Evolutionary conservation across 37 sponge, comb jelly and placozoan genomes (phyloP).

Genomic region (Chondrilla cf. caribensis): DNA sequence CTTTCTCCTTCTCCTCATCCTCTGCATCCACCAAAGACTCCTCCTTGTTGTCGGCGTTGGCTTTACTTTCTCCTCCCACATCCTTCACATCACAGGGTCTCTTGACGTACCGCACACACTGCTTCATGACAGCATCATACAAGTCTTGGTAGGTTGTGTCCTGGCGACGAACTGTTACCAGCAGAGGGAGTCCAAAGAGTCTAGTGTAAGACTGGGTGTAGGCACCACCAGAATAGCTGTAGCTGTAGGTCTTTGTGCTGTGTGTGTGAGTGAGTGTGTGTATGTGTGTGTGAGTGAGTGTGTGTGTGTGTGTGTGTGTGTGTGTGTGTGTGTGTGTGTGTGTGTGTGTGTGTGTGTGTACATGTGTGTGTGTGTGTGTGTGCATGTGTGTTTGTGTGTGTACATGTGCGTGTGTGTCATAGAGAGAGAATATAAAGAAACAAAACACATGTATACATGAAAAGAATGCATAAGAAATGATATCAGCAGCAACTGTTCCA

Average conservation of each 20-base stretch:
- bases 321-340: conserved; percentile 8
- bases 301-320: not conserved
- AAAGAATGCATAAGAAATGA: conserved; percentile 5
- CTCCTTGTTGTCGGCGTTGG: too few relatives aligned
- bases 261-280: conserved; percentile 28
- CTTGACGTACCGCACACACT: conserved; percentile 23
- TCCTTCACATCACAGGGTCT: conserved; percentile 18
- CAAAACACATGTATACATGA: not conserved
- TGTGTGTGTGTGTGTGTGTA: conserved; percentile 8
- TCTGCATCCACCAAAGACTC: not conserved
- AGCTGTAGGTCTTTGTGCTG: conserved; percentile 30
- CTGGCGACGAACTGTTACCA: conserved; percentile 62
- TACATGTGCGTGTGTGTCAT: too few relatives aligned
- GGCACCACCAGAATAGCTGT: conserved; percentile 35
- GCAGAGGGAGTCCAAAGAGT: conserved; percentile 75
- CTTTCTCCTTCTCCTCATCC: conserved; percentile 14
- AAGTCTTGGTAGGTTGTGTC: conserved; percentile 56
- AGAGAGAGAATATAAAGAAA: too few relatives aligned
- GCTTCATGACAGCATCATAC: conserved; percentile 37
- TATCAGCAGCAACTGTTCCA: not conserved
- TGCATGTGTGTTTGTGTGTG: too few relatives aligned
- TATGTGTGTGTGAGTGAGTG: conserved; percentile 29
- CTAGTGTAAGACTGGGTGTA: conserved; percentile 49
- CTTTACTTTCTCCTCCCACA: not conserved
- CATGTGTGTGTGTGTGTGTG: not conserved